phyloP scores from a whole-genome alignment of 2,797 vertebrate species.

The Sternarchorhynchus goeldii region DNA sequence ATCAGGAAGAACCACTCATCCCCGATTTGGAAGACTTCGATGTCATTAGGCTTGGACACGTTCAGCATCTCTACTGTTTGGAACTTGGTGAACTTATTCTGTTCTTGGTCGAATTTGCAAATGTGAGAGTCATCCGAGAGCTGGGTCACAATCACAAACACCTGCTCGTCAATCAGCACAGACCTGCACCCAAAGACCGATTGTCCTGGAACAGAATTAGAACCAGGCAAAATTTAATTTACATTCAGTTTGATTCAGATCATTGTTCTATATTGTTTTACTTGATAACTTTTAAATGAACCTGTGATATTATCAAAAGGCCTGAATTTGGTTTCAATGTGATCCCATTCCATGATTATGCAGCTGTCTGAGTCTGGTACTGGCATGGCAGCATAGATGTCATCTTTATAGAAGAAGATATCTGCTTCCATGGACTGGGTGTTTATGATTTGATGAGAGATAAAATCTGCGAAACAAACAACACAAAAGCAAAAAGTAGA shows the following conservation, averaged over 20 bases:
- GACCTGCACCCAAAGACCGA: constrained; percentile 96
- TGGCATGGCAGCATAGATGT: constrained; percentile 92
- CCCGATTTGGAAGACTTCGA: constrained; percentile 92
- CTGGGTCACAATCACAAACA: constrained; percentile 93
- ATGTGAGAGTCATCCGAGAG: constrained; percentile 95
- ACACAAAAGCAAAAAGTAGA: constrained; percentile 20
- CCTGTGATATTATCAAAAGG: constrained; percentile 98
- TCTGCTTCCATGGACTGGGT: constrained; percentile 94
- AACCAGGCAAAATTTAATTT: not conserved
- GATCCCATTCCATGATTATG: constrained; percentile 97
- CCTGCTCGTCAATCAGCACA: constrained; percentile 87
- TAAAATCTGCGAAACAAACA: constrained; percentile 82
- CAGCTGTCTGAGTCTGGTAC: constrained; percentile 97
- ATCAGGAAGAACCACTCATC: constrained; percentile 91
- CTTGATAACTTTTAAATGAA: constrained; percentile 61
- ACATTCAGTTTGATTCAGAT: too few species aligned
- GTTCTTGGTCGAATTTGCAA: constrained; percentile 91
- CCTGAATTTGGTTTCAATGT: constrained; percentile 96
- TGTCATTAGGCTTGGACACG: constrained; percentile 97
- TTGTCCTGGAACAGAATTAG: constrained; percentile 77
- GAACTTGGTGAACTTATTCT: constrained; percentile 95
- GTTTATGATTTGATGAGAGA: constrained; percentile 91
- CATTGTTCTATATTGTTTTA: not conserved
- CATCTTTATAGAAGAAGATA: constrained; percentile 92
- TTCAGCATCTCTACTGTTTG: constrained; percentile 94